Evolutionary conservation across 2,113 vertebrate species (phyloP), one percentile per base, ranked within the genome.

Genomic region (Nansenia antarctica): DNA sequence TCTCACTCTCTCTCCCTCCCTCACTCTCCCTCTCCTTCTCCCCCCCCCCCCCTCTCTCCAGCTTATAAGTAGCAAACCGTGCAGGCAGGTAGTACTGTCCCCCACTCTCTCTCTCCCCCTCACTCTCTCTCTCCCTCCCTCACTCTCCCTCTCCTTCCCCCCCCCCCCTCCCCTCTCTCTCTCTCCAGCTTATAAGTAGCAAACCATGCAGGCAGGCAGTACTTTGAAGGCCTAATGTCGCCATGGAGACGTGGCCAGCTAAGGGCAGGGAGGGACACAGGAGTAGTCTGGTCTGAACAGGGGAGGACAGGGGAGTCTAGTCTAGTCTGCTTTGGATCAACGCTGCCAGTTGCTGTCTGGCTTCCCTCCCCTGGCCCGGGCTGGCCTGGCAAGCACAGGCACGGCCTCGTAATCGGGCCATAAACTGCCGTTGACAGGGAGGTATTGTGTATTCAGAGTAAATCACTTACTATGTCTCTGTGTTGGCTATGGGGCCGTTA

Each of bases 201-300:
- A 30, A 2, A 54, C 65, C 54, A 2, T 18, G 70, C 70, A 31
- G 70, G 67, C 62, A 49, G 14, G n/a, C 45, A 7, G 24, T 29
- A 24, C 59, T 58, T n/a, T n/a, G n/a, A 2, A 14, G 30, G 70
- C 60, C 35, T 64, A 61, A 69, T 5, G 82, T 88, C 78, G 73
- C 83, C 78, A 82, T 85, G 78, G 86, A 72, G 82, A 88, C 80
- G 67, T 24, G 70, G 67, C 74, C 67, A 80, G 69, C 62, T 39
- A 2, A 22, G 49, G 65, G 73, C 20, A 14, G 72, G 31, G 15
- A 34, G 76, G 32, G 61, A 62, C 66, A 22, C n/a, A 60, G 65
- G 69, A 68, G 63, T 63, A 63, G 67, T 74, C 70, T 49, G 32
- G 37, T 65, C 34, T 22, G 24, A 55, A 27, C n/a, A n/a, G 26